Base-by-base conservation (phyloP, 2,113 vertebrate genomes). In the Atlantisia rogersi region DNA sequence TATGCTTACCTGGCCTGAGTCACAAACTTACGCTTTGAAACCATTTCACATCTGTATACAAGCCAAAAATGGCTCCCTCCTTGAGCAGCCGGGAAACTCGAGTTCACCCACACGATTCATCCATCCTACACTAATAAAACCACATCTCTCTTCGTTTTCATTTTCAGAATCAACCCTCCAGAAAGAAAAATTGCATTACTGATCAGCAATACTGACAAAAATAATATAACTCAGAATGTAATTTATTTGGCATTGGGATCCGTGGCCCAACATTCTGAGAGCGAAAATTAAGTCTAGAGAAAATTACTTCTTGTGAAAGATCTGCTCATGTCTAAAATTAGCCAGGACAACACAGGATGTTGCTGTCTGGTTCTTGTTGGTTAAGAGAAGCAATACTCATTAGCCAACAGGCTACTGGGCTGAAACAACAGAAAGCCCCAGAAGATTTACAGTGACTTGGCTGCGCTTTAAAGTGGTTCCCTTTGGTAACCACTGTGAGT, bases 401-500 rank as follows among this genome's bases (percentile, higher is more conserved):
- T 35, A 63, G 79, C 11, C 39, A 85, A 48, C 52, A 88, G 40
- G 70, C 32, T 55, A 6, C 37, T 13, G 17, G 9, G 22, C 55
- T 56, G 82, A 64, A 48, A 22, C 12, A 59, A 25, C 10, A 81
- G 32, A 71, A 76, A 37, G 0, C 21, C 42, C 44, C 26, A 35
- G 32, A 59, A 63, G 48, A 60, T 19, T 56, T 7, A 21, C 35
- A 55, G 4, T 39, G 20, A 19, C 12, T 3, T 39, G 32, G 42
- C 1, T 0, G 46, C 1, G 0, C 24, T 59, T 50, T 4, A 3
- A 16, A 71, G 64, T 15, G 22, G 6, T 8, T 79, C 65, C 70
- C 58, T 58, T 5, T 10, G 14, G 25, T 52, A 73, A 39, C 11
- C n/a, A 6, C 60, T 39, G 42, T 3, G 29, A 52, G 70, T 17